A percentile compares a stretch with the other conserved stretches of the same genome.
Conservation (phyloP, 2,113 vertebrate genomes). For the Cyphomyrus discorhynchus region DNA sequence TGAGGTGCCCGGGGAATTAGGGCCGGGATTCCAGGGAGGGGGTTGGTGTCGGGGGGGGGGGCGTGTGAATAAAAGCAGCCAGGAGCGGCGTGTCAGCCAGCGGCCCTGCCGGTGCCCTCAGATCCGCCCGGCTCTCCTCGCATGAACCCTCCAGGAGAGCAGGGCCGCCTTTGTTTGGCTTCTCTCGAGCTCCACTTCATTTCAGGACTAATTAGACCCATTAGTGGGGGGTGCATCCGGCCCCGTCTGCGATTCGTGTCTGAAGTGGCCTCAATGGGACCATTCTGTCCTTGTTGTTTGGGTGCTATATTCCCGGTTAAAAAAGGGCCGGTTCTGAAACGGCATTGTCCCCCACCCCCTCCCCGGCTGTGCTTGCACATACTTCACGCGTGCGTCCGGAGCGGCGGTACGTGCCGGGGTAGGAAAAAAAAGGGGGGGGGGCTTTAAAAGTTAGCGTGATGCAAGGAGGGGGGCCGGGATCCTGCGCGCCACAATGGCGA, state of each 20-base stretch:
- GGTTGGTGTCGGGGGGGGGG: neutral
- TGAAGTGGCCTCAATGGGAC: neutral
- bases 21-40: neutral
- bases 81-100: neutral
- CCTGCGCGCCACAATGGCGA: conserved; percentile 61
- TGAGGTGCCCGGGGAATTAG: neutral
- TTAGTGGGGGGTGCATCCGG: conserved; percentile 17
- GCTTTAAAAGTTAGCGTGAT: neutral
- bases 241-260: neutral
- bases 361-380: neutral
- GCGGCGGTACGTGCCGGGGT: neutral
- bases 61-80: neutral
- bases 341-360: neutral
- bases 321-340: neutral
- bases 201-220: conserved; percentile 22
- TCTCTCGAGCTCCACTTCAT: conserved; percentile 26
- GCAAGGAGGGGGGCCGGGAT: conserved; percentile 11
- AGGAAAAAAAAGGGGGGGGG: neutral
- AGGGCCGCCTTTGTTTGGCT: conserved; percentile 16
- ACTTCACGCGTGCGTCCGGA: neutral
- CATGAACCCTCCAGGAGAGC: conserved; percentile 33
- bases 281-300: neutral
- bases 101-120: conserved; percentile 18
- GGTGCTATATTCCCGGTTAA: neutral
- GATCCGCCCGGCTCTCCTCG: conserved; percentile 41